Base-by-base conservation (phyloP, 2,797 vertebrate genomes). In the Myotis daubentonii region DNA sequence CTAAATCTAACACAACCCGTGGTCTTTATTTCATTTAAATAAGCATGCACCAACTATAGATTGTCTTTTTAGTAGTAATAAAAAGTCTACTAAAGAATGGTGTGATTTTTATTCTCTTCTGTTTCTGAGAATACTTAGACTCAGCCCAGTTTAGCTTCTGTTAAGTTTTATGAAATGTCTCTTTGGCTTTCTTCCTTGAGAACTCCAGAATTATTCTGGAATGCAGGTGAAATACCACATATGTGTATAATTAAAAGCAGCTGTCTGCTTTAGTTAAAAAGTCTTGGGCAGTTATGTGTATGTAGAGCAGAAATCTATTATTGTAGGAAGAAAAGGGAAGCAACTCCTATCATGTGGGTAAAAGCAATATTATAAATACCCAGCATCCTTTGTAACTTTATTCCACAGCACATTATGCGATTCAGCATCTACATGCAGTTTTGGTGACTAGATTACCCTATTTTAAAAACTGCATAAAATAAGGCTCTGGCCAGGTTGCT, bases 291-390 rank as follows among this genome's bases (percentile, higher is more conserved):
- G 75, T 96, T 92, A 65, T 13, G 41, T 66, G 95, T 94, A 30
- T 28, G 22, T 78, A 97, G 89, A 68, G 47, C 86, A 96, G 95
- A 93, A 96, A 84, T 95, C 30, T 79, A 57, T 92, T 80, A 66
- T 94, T 94, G 53, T 89, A 88, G 25, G 33, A 36, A 92, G 7
- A 92, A 19, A 60, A 91, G 81, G 66, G 86, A 94, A 97, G 62
- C 6, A 28, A 66, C 8, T 89, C 38, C 30, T 93, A 23, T 33
- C 13, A 53, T 60, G 2, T 91, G 86, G 75, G 93, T 91, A 96
- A 94, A 20, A 75, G 7, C 10, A 95, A 33, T 85, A 79, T 90
- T 95, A 91, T 55, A 91, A 95, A 86, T 92, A 84, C 76, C 41
- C 49, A 30, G 78, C 20, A 86, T 94, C 10, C 80, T 95, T 71